These are phyloP conservation scores for Chelidonichthys spinosus DNA, from an alignment of 2,797 vertebrate species.

Conservation along the genomic window DNA sequence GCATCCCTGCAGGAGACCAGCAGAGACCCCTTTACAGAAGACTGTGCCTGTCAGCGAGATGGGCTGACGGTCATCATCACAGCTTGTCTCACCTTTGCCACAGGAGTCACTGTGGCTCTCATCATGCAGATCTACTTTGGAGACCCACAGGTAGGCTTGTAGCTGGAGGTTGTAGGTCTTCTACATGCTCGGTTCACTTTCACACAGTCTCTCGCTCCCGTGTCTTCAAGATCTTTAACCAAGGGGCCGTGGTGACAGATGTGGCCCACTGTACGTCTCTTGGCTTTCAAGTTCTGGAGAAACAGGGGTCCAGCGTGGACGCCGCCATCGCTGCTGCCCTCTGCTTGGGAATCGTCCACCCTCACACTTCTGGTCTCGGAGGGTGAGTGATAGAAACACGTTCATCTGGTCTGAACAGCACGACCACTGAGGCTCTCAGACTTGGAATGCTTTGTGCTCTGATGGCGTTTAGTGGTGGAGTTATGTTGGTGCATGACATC, in stretches of 20 bases:
- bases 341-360: slow-evolving; percentile 93
- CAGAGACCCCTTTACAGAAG: slow-evolving; percentile 90
- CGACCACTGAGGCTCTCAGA: neutral
- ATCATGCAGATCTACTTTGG: slow-evolving; percentile 99
- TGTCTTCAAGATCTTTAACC: slow-evolving; percentile 89
- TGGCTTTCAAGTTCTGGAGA: slow-evolving; percentile 89
- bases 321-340: slow-evolving; percentile 92
- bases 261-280: slow-evolving; percentile 91
- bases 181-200: neutral
- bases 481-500: slow-evolving; percentile 97
- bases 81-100: slow-evolving; percentile 96
- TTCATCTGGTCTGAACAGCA: neutral
- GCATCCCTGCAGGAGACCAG: slow-evolving; percentile 93
- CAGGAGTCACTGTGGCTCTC: slow-evolving; percentile 93
- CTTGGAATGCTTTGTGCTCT: slow-evolving; percentile 12
- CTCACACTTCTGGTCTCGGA: slow-evolving; percentile 94
- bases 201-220: neutral
- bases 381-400: slow-evolving; percentile 84
- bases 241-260: slow-evolving; percentile 94
- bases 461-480: slow-evolving; percentile 87
- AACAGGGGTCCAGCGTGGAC: slow-evolving; percentile 94
- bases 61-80: slow-evolving; percentile 97
- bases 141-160: slow-evolving; percentile 87
- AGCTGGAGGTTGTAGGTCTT: neutral
- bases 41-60: slow-evolving; percentile 94